Evolutionary conservation across 2,888 invertebrate species (phyloP), one percentile per base, ranked within the genome.

Genomic region (Noctua fimbriata): DNA sequence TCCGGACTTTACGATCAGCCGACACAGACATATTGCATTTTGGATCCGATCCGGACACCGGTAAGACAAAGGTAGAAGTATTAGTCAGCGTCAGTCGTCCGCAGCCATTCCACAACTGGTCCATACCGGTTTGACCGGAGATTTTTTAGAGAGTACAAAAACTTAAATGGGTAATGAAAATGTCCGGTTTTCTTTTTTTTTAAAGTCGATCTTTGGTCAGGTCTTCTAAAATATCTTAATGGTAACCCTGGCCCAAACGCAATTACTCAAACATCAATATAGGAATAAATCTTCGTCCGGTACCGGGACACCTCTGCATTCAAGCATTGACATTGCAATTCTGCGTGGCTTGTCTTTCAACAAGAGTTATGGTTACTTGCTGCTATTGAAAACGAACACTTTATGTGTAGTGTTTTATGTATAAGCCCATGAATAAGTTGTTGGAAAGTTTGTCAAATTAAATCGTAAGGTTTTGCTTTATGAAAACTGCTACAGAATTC

Each of bases 301-400:
- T 76, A 80, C 74, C 79, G 70, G 66, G 88, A 90, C 89, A 88
- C 88, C 84, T 89, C 82, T 79, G 87, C 85, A 82, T 89, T 87
- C 88, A 88, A 79, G 41, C 87, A 89, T 82, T 89, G 91, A 89
- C 89, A 89, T 90, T 89, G 91, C 92, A 89, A 92, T 92, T 90
- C 87, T 73, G 79, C 81, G 83, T 77, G 82, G 60, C 88, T 87
- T 86, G 88, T 86, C 88, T 88, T 67, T 82, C 73, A 73, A 66
- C 55, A 81, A 87, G 89, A 91, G 81, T 90, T 91, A 90, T 90
- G 77, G 86, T 83, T 80, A 24, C 24, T 58, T 66, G 55, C 44
- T 67, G 69, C 85, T 85, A 83, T 89, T 89, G 85, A 89, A 87
- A 84, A 77, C 80, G 78, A 80, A 83, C 76, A 82, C 88, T 88